A percentile compares a stretch with the other conserved stretches of the same genome.
Evolutionary conservation across 2,113 vertebrate genomes (phyloP).

Genomic region (Rostratula benghalensis): DNA sequence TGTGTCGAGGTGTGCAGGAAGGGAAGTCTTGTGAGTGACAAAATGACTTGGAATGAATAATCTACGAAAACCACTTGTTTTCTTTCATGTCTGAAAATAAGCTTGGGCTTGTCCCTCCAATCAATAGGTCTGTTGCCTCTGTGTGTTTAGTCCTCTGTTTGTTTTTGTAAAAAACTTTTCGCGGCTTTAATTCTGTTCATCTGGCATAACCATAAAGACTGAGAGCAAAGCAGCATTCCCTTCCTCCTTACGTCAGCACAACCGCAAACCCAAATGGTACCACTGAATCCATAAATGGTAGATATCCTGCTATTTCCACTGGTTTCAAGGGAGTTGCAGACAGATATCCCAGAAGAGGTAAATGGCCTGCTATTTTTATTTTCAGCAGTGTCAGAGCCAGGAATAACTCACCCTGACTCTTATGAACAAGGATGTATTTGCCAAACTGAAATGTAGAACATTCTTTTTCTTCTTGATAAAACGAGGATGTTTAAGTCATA

Average conservation of each 20-base stretch:
- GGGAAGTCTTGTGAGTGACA: background rate
- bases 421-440: background rate
- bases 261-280: background rate
- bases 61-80: background rate
- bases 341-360: background rate
- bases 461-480: background rate
- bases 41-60: background rate
- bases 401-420: conserved; percentile 8
- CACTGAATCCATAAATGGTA: background rate
- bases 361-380: background rate
- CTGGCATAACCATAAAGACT: background rate
- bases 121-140: background rate
- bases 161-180: background rate
- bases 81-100: background rate
- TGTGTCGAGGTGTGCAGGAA: background rate
- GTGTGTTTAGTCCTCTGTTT: background rate
- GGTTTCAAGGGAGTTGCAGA: background rate
- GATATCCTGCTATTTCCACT: background rate
- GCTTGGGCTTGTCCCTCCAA: background rate
- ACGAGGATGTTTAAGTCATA: background rate
- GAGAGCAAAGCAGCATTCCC: background rate
- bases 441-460: background rate
- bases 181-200: background rate
- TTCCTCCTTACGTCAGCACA: background rate
- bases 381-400: background rate